Base-by-base conservation (phyloP, 2,888 invertebrate genomes). In the Acleris literana region DNA sequence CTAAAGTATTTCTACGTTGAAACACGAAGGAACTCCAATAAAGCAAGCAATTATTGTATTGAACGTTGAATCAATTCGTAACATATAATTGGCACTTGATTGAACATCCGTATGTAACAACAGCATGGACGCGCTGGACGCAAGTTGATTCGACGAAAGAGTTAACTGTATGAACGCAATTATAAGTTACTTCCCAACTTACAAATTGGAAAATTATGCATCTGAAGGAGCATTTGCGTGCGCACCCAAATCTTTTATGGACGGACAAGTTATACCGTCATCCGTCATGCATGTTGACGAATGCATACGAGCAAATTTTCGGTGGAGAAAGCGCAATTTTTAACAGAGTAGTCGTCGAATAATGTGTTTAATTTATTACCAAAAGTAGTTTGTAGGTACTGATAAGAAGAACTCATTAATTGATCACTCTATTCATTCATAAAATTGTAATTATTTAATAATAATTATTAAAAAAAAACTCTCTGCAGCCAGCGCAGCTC, bases 61-160 rank as follows among this genome's bases (percentile, higher is more conserved):
- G 71, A 76, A 72, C 64, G 64, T 52, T 58, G 68, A 78, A 79
- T 81, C 76, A 67, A 82, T 83, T 81, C 67, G 75, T 71, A 73
- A 76, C 78, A 71, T 71, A 59, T 76, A 69, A 71, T 76, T 72
- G 69, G 70, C 71, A 64, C 39, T 44, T 49, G 65, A 65, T 56
- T 51, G 72, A 74, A 61, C 69, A 71, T 68, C 74, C 69, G 69
- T 61, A 69, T 60, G 63, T 63, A 63, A 63, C 33, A 17, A 52
- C 33, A 39, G 55, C 63, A 43, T 55, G 20, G 63, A 57, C 55
- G 60, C 44, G 29, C 54, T 49, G 44, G 65, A 44, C 49, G 52
- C 57, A 43, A 39, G 55, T 18, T 43, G 16, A 25, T 60, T 43
- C 20, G n/a, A 43, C 29, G 17, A 13, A 44, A 60, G 55, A 56